These are phyloP conservation scores for Phrynocephalus guinanensis DNA, from an alignment of 2,797 vertebrate genomes.

Conservation along the genomic window DNA sequence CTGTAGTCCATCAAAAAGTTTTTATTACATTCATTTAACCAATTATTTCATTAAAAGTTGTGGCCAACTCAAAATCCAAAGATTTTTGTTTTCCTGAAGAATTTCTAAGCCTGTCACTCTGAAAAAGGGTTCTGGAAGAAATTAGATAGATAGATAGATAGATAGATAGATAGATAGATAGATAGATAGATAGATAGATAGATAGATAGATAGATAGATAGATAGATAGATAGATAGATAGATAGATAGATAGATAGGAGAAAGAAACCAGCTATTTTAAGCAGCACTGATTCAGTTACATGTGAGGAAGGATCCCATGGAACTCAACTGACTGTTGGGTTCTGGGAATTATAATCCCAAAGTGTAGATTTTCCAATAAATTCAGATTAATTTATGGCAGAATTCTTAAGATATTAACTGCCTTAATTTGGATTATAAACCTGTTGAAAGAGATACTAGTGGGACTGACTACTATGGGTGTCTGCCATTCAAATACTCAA, in stretches of 20 bases:
- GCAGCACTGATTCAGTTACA: neutral
- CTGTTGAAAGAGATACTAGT: neutral
- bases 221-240: no score
- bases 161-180: no score
- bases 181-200: no score
- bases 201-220: no score
- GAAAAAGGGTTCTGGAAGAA: constrained; percentile 38
- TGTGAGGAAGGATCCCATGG: neutral
- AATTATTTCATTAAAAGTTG: neutral
- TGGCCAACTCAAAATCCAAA: neutral
- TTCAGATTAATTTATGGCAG: neutral
- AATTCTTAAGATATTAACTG: neutral
- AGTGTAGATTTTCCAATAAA: neutral
- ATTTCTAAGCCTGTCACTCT: constrained; percentile 66
- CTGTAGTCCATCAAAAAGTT: constrained; percentile 3
- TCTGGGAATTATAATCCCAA: neutral
- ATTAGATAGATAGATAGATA: neutral
- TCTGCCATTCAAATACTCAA: neutral
- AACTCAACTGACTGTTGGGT: neutral
- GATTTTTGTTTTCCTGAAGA: constrained; percentile 24
- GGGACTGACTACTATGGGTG: neutral
- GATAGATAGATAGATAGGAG: no score
- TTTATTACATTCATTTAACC: neutral
- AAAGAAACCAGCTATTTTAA: no score
- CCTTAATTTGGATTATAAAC: neutral